Evolutionary conservation across 2,888 invertebrate species (phyloP).

Genomic region (Orchesellides sinensis): DNA sequence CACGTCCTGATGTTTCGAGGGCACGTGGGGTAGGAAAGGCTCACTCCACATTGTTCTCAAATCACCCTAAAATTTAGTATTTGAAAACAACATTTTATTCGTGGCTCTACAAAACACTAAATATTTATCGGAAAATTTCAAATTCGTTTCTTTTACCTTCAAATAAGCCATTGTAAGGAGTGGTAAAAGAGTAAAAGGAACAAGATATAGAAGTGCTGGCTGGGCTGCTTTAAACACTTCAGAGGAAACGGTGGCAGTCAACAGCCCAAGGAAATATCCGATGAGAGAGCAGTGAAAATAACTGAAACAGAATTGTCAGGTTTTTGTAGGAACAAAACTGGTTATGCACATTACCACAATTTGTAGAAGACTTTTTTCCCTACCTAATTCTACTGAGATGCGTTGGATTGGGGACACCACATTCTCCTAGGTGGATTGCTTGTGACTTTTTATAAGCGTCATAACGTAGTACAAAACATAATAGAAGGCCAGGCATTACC

Average conservation of each 20-base stretch:
- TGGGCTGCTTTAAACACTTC: constrained; percentile 99
- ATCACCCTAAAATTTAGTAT: constrained; percentile 87
- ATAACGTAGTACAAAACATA: constrained; percentile 97
- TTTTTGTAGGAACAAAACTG: not conserved
- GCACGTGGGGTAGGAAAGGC: constrained; percentile 90
- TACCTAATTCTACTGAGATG: constrained; percentile 77
- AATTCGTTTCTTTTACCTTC: constrained; percentile 82
- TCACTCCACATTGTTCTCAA: constrained; percentile 98
- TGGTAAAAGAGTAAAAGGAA: constrained; percentile 97
- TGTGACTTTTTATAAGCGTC: constrained; percentile 98
- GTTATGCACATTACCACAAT: not conserved
- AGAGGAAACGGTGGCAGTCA: constrained; percentile 97
- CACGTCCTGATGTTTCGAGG: constrained; percentile 90
- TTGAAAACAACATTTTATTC: not conserved
- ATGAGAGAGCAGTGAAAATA: constrained; percentile 99
- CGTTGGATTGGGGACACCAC: constrained; percentile 81
- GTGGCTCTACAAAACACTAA: not conserved
- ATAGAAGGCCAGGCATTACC: constrained; percentile 96
- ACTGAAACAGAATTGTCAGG: constrained; percentile 78
- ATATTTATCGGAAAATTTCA: not conserved
- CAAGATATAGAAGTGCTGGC: constrained; percentile 96
- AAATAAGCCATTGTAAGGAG: constrained; percentile 98
- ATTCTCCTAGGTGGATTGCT: constrained; percentile 81
- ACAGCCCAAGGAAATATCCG: constrained; percentile 96
- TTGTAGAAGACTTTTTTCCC: not conserved